Base-by-base conservation (phyloP, 1,140 invertebrate species). In the Grapholita molesta region DNA sequence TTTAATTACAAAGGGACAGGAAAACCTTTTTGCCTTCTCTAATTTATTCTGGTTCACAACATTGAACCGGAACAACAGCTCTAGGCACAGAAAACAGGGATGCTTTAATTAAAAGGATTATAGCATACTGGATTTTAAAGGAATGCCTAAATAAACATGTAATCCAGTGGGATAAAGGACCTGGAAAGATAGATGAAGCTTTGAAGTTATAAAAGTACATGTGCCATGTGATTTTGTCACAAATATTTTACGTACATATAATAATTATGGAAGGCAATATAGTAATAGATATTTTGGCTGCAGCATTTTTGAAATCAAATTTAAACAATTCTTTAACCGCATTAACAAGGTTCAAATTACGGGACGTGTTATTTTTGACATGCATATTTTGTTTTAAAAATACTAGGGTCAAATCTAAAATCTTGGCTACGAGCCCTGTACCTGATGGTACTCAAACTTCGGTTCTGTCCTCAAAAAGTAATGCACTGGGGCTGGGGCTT, bases 41-140 rank as follows among this genome's bases (percentile, higher is more conserved):
- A 30, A 61, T 61, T 61, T 23, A 61, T 61, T 61, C 55, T 61
- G 55, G 6, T 30, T 28, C 12, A n/a, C n/a, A 28, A 61, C 15
- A 12, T 25, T 61, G 21, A n/a, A n/a, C n/a, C n/a, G n/a, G n/a
- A n/a, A n/a, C n/a, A n/a, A n/a, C n/a, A n/a, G n/a, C 1, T 61
- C 15, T 28, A 61, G n/a, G n/a, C 30, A 30, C 30, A 61, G 12
- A 6, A 30, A 61, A 25, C 55, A 15, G 12, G 55, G 55, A 61
- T 61, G 55, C 30, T 61, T 61, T 61, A 61, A 61, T 61, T 61
- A 30, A 9, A 30, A 28, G 53, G 53, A 57, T 57, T 57, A 57
- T 57, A 28, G 25, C 55, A 28, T 28, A 15, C 11, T 57, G 12
- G 25, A 15, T 12, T 18, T 30, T 18, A 15, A 61, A 25, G 55